phyloP scores from a whole-genome alignment of 1,140 invertebrate species.

The Schlechtendalia chinensis region DNA sequence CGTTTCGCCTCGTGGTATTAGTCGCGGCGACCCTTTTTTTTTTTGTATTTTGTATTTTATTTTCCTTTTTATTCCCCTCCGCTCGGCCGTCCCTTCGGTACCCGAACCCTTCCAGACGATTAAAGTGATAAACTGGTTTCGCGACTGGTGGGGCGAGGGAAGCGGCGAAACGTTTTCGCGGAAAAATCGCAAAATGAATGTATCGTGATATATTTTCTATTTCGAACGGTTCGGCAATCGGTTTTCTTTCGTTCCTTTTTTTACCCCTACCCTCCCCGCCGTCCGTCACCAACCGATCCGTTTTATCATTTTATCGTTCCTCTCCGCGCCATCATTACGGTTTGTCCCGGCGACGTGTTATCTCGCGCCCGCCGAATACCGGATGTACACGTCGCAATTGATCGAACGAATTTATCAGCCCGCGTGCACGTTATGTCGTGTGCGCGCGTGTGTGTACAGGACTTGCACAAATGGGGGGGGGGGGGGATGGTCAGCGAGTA shows the following conservation, averaged over 20 bases:
- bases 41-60: no score
- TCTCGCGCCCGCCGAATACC: no score
- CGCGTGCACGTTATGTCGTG: background rate
- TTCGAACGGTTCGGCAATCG: background rate
- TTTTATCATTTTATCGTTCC: background rate
- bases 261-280: background rate
- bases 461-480: no score
- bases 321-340: background rate
- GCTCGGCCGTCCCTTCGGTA: background rate
- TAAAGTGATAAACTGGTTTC: slow-evolving; percentile 46
- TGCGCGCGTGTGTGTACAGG: no score
- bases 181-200: slow-evolving; percentile 9
- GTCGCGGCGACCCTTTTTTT: slow-evolving; percentile 21
- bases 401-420: background rate
- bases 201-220: slow-evolving; percentile 34
- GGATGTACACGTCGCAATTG: no score
- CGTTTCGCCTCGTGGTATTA: slow-evolving; percentile 20
- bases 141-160: background rate
- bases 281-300: no score
- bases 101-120: slow-evolving; percentile 1
- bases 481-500: no score
- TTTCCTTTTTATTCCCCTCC: no score
- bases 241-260: background rate
- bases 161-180: slow-evolving; percentile 10
- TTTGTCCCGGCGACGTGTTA: background rate